phyloP scores from a whole-genome alignment of 2,888 invertebrate genomes.

The Hedychridium roseum region DNA sequence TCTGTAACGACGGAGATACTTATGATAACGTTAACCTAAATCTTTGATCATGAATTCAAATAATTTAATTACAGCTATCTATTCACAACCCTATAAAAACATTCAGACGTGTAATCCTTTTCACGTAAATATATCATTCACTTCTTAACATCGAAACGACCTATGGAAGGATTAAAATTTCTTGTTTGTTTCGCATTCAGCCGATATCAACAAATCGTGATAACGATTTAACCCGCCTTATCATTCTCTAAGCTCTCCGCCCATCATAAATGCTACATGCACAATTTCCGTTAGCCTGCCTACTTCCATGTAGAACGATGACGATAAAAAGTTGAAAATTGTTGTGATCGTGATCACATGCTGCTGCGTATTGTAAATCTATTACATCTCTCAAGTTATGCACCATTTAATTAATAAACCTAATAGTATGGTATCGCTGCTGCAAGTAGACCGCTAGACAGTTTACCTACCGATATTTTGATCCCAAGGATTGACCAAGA shows the following conservation, averaged over 20 bases:
- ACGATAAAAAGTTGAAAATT: no score
- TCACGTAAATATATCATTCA: conserved; percentile 16
- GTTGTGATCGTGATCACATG: no score
- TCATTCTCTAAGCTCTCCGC: no score
- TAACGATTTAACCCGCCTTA: no score
- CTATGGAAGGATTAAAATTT: conserved; percentile 17
- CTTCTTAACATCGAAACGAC: conserved; percentile 23
- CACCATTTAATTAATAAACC: conserved; percentile 21
- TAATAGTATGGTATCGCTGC: conserved; percentile 16
- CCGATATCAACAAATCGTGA: no score
- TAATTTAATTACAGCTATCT: conserved; percentile 42
- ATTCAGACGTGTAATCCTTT: conserved; percentile 19
- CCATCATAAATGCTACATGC: no score
- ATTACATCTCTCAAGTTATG: no score
- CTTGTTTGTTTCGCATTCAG: no score
- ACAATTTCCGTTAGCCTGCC: no score
- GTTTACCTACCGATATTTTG: conserved; percentile 33
- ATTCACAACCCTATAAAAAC: conserved; percentile 53
- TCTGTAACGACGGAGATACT: conserved; percentile 25
- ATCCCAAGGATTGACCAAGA: conserved; percentile 31
- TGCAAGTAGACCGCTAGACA: conserved; percentile 20
- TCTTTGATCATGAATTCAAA: conserved; percentile 43
- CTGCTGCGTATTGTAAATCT: no score
- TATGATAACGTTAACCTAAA: conserved; percentile 30
- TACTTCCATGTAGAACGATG: no score